A percentile compares a stretch with the other conserved stretches of the same genome.
Evolutionary conservation across 2,888 invertebrate species (phyloP).

Genomic region (Smittia sp.): DNA sequence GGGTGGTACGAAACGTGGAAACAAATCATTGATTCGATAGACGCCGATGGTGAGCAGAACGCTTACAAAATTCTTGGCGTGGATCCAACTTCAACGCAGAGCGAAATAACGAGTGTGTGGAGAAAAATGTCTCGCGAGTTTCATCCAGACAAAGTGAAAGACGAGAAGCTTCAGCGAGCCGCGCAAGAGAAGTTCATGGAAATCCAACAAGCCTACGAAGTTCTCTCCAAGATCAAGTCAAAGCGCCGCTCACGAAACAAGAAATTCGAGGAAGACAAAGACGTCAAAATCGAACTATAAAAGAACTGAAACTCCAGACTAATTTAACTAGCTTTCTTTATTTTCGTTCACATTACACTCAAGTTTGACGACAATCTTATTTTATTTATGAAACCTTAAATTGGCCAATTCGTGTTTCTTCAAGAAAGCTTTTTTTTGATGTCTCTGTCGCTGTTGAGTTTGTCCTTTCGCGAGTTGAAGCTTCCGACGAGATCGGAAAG

Average conservation of each 20-base stretch:
- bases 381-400: no score
- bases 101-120: constrained; percentile 81
- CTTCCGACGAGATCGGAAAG: no score
- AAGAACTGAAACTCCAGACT: background rate
- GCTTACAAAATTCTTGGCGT: constrained; percentile 81
- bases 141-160: constrained; percentile 90
- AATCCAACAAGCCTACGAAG: constrained; percentile 89
- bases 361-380: no score
- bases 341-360: background rate
- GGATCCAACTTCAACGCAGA: constrained; percentile 74
- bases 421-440: no score
- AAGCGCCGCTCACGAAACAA: constrained; percentile 72
- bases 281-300: constrained; percentile 21
- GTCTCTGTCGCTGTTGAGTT: no score
- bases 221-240: constrained; percentile 77
- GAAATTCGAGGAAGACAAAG: constrained; percentile 56
- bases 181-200: constrained; percentile 90
- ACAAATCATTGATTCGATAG: constrained; percentile 79
- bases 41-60: constrained; percentile 87
- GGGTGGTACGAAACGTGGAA: constrained; percentile 88
- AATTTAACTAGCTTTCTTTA: background rate
- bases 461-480: no score
- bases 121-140: constrained; percentile 76
- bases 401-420: no score
- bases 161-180: constrained; percentile 61